Evolutionary conservation across 2,797 vertebrate species (phyloP), one percentile per base, ranked within the genome.

Genomic region (Brachymystax lenok): DNA sequence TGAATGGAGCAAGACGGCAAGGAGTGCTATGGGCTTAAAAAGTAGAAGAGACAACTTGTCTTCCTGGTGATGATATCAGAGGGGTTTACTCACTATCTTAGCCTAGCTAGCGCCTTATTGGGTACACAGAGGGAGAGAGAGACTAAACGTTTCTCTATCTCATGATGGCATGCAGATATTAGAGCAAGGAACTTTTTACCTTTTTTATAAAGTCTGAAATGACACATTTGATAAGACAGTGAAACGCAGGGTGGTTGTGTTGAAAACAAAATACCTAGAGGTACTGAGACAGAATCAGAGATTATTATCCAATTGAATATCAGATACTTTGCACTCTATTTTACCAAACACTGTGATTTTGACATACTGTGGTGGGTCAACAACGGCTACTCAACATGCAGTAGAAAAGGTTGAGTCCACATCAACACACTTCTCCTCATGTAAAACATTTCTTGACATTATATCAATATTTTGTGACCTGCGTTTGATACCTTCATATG

Each of bases 21-120:
- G 75, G 2, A 14, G 27, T 17, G 1, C 27, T 68, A 30, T 68
- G 66, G 66, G 28, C 66, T 33, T 68, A 68, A 51, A 27, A 24
- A 5, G n/a, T 19, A 69, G 68, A 69, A 24, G 35, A 69, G 12
- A 12, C 70, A 40, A 40, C 52, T 12, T 63, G 21, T 24, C 69
- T 69, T 77, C 71, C 78, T 64, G 76, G 69, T 63, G 69, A 78
- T 83, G 1, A 16, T 75, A 84, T 82, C 69, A 5, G 52, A n/a
- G 50, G 52, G 5, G 14, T 66, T 80, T 75, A 46, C 67, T 63
- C 21, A 3, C 59, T 27, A 63, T 54, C 24, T 30, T 73, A 68
- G 61, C 14, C 17, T 68, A 35, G 7, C 3, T 63, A 24, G 59
- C 21, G 66, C 66, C 28, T 33, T 10, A 68, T 14, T 30, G 16